These are phyloP conservation scores for Turritopsis dohrnii DNA, from an alignment of 30 jellyfish, hydroid and myxozoan species.

Conservation along the genomic window DNA sequence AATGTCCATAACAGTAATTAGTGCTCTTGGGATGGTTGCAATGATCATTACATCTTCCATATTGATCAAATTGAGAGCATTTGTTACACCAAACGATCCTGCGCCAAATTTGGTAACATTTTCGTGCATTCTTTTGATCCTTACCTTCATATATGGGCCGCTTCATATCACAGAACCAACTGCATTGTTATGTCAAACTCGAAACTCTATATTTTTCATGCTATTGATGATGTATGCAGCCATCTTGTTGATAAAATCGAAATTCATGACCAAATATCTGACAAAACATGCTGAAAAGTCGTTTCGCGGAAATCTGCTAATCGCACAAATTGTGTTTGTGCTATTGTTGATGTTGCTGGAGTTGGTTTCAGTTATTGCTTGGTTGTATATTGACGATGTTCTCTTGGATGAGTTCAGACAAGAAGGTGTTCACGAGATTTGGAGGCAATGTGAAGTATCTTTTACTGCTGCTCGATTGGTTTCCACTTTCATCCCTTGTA, in stretches of 20 bases:
- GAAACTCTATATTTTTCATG: slow-evolving; percentile 52
- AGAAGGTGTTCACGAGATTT: slow-evolving; percentile 13
- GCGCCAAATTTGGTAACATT: slow-evolving; percentile 50
- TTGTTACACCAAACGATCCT: slow-evolving; percentile 39
- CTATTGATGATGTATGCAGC: slow-evolving; percentile 44
- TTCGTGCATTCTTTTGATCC: slow-evolving; percentile 35
- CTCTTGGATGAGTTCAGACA: not conserved
- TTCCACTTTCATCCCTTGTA: slow-evolving; percentile 61
- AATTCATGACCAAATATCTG: slow-evolving; percentile 27
- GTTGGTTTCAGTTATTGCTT: slow-evolving; percentile 37
- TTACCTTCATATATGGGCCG: slow-evolving; percentile 57
- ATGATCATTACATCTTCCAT: slow-evolving; percentile 9
- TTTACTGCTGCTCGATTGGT: slow-evolving; percentile 54
- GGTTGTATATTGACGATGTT: slow-evolving; percentile 33
- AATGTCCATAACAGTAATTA: slow-evolving; percentile 39
- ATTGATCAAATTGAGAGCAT: slow-evolving; percentile 31
- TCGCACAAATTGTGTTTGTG: slow-evolving; percentile 38
- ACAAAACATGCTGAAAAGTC: slow-evolving; percentile 15
- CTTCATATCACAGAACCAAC: slow-evolving; percentile 58
- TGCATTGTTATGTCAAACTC: slow-evolving; percentile 42
- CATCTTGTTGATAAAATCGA: slow-evolving; percentile 44
- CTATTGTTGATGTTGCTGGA: slow-evolving; percentile 36
- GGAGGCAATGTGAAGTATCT: slow-evolving; percentile 50
- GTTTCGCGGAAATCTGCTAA: slow-evolving; percentile 11
- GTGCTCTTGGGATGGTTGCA: slow-evolving; percentile 47